These are phyloP conservation scores for Synergus itoensis DNA, from an alignment of 2,888 invertebrate species.

Conservation along the genomic window DNA sequence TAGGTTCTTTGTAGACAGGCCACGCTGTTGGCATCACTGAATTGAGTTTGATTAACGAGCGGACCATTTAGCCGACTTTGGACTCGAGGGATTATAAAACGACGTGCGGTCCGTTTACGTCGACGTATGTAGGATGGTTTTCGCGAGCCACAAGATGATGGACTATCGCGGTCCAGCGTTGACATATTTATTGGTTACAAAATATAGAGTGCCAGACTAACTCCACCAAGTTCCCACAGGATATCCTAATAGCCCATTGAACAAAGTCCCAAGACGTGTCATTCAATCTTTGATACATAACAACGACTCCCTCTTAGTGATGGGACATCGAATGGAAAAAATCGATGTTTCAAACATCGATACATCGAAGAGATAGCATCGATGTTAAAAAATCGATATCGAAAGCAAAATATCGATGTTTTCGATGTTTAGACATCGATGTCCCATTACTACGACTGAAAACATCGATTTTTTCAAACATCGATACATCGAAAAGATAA, in stretches of 20 bases:
- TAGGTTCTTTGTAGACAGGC: constrained; percentile 52
- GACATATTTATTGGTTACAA: constrained; percentile 63
- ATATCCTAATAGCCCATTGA: constrained; percentile 53
- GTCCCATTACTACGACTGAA: no score
- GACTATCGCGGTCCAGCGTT: constrained; percentile 58
- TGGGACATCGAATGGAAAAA: no score
- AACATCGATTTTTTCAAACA: no score
- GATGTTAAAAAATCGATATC: no score
- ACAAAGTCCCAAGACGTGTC: background rate
- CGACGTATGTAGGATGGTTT: constrained; percentile 37
- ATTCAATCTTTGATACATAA: constrained; percentile 4
- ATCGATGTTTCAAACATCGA: no score
- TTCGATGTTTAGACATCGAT: no score
- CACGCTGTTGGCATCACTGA: constrained; percentile 54
- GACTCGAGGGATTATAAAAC: constrained; percentile 62
- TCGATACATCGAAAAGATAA: no score
- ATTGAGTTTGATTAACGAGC: constrained; percentile 64
- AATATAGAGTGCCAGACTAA: constrained; percentile 52
- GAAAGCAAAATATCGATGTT: no score
- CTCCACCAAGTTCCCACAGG: constrained; percentile 55
- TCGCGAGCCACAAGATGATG: constrained; percentile 58
- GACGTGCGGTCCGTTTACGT: constrained; percentile 46
- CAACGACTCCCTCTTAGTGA: background rate
- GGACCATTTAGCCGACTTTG: constrained; percentile 62
- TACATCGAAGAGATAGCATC: no score